Percentiles rank a stretch among this genome's conserved stretches.
These are phyloP conservation scores for Leucoraja erinaceus DNA, from an alignment of 2,113 vertebrate species.

Conservation along the genomic window DNA sequence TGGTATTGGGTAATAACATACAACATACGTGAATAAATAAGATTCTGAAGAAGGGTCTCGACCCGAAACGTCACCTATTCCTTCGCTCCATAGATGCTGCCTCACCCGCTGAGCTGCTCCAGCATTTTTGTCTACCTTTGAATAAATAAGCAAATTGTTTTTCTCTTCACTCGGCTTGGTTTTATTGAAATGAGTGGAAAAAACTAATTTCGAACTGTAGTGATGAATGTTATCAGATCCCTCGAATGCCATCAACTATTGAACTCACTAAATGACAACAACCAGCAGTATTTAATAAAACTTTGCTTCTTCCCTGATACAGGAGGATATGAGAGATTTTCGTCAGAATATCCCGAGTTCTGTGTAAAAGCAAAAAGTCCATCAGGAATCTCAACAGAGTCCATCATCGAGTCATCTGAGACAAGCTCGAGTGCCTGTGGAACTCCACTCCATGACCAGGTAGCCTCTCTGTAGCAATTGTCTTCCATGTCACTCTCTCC, in stretches of 20 bases:
- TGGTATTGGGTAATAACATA: not conserved
- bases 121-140: not conserved
- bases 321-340: conserved; percentile 34
- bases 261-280: not conserved
- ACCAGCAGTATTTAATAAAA: too few species aligned
- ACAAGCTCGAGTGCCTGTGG: not conserved
- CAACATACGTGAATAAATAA: not conserved
- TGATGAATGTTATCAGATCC: not conserved
- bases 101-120: too few species aligned
- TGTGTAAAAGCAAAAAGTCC: conserved; percentile 26
- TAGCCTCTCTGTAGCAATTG: not conserved
- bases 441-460: conserved; percentile 34
- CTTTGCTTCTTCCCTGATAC: not conserved
- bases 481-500: not conserved
- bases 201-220: not conserved
- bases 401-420: not conserved
- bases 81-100: too few species aligned
- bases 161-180: too few species aligned
- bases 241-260: not conserved
- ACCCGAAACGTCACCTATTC: too few species aligned
- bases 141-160: not conserved
- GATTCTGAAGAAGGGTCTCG: not conserved
- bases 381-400: not conserved
- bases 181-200: not conserved
- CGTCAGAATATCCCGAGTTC: conserved; percentile 30